Evolutionary conservation across 1,140 invertebrate species (phyloP).

Genomic region (Diprion similis): DNA sequence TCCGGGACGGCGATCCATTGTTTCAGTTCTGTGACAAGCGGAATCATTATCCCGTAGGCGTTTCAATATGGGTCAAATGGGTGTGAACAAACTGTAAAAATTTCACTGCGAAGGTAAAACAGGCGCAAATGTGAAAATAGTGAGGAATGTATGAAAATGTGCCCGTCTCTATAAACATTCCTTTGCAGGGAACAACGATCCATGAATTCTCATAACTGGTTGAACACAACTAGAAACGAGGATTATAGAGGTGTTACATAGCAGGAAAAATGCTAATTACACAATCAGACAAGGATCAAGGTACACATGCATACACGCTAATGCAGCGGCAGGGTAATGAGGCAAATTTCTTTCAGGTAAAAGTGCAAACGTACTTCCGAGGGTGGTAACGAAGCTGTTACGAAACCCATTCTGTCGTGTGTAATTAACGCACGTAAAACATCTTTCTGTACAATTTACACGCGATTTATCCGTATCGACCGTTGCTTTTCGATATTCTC

Average conservation of each 20-base stretch:
- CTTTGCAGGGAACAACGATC: too few relatives aligned
- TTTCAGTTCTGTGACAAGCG: background rate
- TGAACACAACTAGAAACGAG: background rate
- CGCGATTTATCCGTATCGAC: background rate
- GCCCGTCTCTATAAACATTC: too few relatives aligned
- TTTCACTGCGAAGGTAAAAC: too few relatives aligned
- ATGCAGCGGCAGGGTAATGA: background rate
- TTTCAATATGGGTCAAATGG: background rate
- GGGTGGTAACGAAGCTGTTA: background rate
- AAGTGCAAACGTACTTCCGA: background rate
- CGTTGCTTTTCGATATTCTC: background rate
- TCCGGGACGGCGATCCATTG: background rate
- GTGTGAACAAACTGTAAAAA: too few relatives aligned
- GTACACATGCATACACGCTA: background rate
- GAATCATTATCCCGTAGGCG: background rate
- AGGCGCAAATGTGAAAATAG: too few relatives aligned
- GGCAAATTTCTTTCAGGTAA: background rate
- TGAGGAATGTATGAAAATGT: too few relatives aligned
- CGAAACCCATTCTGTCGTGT: background rate
- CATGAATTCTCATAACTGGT: background rate
- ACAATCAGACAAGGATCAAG: background rate
- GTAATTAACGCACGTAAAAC: background rate
- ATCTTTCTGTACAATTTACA: background rate
- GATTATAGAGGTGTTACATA: background rate
- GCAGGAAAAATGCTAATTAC: constrained; percentile 2